phyloP scores from a whole-genome alignment of 2,797 vertebrate genomes.

The Benthosema pterotum region DNA sequence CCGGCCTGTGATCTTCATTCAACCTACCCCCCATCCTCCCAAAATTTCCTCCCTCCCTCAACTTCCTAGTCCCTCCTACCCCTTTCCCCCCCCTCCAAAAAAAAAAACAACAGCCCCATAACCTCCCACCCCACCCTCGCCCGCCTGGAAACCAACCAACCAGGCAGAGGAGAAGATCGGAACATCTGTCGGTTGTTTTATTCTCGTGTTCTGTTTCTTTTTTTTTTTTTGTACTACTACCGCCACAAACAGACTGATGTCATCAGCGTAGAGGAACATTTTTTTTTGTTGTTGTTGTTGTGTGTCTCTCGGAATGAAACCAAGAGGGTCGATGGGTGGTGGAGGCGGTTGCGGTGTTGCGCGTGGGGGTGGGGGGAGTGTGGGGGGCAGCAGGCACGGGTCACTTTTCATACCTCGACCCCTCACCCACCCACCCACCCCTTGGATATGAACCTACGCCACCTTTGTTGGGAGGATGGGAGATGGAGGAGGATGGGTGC shows the following conservation, averaged over 20 bases:
- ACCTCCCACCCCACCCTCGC: constrained; percentile 12
- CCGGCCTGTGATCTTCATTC: constrained; percentile 90
- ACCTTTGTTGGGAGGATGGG: constrained; percentile 47
- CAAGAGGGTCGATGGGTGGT: constrained; percentile 59
- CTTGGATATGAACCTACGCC: background rate
- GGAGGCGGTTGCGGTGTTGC: constrained; percentile 63
- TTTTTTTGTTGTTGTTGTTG: too few relatives aligned
- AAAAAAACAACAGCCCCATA: constrained; percentile 7
- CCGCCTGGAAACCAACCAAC: constrained; percentile 31
- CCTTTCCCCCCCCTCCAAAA: constrained; percentile 5
- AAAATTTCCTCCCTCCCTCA: too few relatives aligned
- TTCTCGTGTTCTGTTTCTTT: too few relatives aligned
- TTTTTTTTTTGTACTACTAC: constrained; percentile 66
- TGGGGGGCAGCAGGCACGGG: constrained; percentile 15
- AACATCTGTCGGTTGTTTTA: constrained; percentile 40
- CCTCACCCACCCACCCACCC: constrained; percentile 31
- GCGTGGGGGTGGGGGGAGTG: background rate
- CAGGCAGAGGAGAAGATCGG: constrained; percentile 67
- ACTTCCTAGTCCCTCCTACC: too few relatives aligned
- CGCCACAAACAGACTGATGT: constrained; percentile 79
- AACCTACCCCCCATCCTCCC: constrained; percentile 45
- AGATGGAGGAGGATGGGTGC: constrained; percentile 57
- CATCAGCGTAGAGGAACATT: constrained; percentile 79
- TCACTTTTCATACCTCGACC: constrained; percentile 57
- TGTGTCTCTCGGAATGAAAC: constrained; percentile 79